Conservation (phyloP, 2,888 invertebrate species). For the Stenodera caucasica region DNA sequence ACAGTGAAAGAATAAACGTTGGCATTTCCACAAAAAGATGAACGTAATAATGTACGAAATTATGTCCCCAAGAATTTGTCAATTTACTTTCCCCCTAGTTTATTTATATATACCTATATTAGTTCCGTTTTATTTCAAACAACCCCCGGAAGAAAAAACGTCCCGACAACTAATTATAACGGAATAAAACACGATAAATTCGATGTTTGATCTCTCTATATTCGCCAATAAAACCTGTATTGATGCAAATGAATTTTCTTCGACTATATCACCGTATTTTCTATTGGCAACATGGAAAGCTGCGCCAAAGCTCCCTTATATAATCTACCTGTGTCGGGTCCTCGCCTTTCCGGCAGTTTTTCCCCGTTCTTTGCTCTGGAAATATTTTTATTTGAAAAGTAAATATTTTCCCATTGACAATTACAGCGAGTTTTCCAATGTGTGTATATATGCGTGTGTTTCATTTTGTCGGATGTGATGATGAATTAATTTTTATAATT, state of each 20-base stretch:
- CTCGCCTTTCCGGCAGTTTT: constrained; percentile 29
- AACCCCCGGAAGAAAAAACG: not conserved
- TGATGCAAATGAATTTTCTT: constrained; percentile 40
- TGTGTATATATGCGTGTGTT: not conserved
- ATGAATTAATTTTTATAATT: constrained; percentile 4
- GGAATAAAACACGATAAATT: too few species aligned
- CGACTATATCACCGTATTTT: too few species aligned
- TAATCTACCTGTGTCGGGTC: too few species aligned
- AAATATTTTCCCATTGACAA: constrained; percentile 14
- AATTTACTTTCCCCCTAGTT: not conserved
- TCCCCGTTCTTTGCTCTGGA: constrained; percentile 20
- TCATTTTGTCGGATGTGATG: not conserved
- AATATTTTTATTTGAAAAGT: constrained; percentile 25
- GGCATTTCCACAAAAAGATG: not conserved
- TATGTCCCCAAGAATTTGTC: constrained; percentile 1
- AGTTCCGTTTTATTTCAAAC: not conserved
- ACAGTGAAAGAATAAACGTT: not conserved
- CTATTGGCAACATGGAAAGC: constrained; percentile 30
- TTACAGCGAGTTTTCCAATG: not conserved
- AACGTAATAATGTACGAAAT: constrained; percentile 17
- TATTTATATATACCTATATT: not conserved
- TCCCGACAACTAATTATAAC: constrained; percentile 37
- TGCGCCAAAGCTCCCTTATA: constrained; percentile 13
- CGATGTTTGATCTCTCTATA: too few species aligned
- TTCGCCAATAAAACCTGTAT: constrained; percentile 38